These are phyloP conservation scores for Caenorhabditis briggsae DNA, from an alignment of 1,140 invertebrate genomes.

Conservation along the genomic window DNA sequence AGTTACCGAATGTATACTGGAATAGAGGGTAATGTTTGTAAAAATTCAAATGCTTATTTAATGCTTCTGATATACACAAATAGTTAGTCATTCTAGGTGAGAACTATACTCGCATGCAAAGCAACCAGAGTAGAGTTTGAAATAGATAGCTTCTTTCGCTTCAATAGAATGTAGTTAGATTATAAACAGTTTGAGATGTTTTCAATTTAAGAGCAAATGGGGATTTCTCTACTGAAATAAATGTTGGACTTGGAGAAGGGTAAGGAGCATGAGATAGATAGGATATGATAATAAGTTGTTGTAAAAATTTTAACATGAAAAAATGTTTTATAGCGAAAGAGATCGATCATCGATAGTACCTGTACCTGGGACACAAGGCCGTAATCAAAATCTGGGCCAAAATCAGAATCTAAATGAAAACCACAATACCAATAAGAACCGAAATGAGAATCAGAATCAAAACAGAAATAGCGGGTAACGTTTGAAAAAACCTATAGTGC, in stretches of 20 bases:
- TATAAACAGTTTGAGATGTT: background rate
- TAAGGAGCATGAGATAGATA: conserved; percentile 38
- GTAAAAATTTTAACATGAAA: background rate
- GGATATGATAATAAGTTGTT: background rate
- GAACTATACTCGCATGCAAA: no score
- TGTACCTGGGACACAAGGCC: background rate
- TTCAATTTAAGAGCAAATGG: background rate
- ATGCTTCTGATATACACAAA: no score
- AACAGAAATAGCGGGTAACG: conserved; percentile 30
- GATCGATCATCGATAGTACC: background rate
- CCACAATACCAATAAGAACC: no score
- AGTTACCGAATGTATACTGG: no score
- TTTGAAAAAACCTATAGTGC: background rate
- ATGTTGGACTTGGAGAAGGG: conserved; percentile 28
- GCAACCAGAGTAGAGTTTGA: background rate
- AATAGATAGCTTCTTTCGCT: background rate
- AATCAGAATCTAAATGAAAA: no score
- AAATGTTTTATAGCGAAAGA: conserved; percentile 8
- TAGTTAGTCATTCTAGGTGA: no score
- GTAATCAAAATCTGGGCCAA: background rate
- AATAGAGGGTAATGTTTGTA: no score
- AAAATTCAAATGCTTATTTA: no score
- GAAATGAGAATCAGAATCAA: background rate
- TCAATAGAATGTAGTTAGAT: no score
- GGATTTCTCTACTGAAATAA: conserved; percentile 23